These are phyloP conservation scores for Hypomesus transpacificus DNA, from an alignment of 2,113 vertebrate species.

Conservation along the genomic window DNA sequence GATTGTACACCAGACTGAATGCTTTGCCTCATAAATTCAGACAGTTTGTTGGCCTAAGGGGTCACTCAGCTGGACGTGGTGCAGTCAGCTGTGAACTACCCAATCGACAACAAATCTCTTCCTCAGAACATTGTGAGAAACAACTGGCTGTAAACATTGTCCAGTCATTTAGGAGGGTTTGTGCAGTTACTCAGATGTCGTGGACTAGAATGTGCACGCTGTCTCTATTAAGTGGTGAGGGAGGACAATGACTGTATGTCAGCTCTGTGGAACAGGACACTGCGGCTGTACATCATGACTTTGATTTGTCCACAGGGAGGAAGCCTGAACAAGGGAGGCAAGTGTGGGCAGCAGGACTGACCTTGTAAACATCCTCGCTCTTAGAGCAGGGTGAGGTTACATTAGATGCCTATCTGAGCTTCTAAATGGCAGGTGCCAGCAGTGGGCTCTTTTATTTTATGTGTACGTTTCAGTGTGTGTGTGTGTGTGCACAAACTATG, in stretches of 20 bases:
- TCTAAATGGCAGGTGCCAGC: constrained; percentile 49
- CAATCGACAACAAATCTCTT: constrained; percentile 45
- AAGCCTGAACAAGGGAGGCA: neutral
- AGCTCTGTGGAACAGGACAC: constrained; percentile 53
- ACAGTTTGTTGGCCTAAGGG: constrained; percentile 18
- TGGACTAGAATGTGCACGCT: constrained; percentile 37
- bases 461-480: neutral
- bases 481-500: constrained; percentile 21
- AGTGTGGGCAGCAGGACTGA: constrained; percentile 34
- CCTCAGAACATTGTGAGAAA: constrained; percentile 30
- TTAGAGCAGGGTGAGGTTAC: constrained; percentile 40
- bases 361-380: constrained; percentile 42
- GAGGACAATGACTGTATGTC: constrained; percentile 53
- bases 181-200: constrained; percentile 53
- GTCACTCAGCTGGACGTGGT: constrained; percentile 28
- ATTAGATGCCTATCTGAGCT: constrained; percentile 49
- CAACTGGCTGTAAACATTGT: constrained; percentile 48
- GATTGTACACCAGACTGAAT: neutral
- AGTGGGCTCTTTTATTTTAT: constrained; percentile 31
- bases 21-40: constrained; percentile 34
- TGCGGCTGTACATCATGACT: constrained; percentile 61
- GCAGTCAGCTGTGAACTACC: constrained; percentile 48
- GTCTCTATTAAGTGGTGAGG: constrained; percentile 57
- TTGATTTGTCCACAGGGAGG: constrained; percentile 54
- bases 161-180: constrained; percentile 43